Percentiles rank a stretch among this genome's conserved stretches.
Conservation (phyloP, 2,888 invertebrate species). For the Geophilus truncorum region DNA sequence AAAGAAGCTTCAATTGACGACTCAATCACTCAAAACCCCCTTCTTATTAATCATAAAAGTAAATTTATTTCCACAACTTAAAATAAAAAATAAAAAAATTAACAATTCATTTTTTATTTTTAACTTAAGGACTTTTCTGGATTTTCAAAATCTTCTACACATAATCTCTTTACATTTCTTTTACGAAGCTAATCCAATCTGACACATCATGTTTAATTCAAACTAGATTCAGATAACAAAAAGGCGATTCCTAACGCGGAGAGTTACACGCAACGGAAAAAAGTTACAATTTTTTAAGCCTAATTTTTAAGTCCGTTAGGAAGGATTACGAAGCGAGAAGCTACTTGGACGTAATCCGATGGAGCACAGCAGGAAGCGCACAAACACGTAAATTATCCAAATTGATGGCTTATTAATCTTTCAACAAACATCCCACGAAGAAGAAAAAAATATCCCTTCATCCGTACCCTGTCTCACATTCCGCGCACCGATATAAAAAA, state of each 20-base stretch:
- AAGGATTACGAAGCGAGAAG: neutral
- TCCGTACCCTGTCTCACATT: neutral
- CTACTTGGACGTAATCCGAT: neutral
- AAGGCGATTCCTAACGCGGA: neutral
- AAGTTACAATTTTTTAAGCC: neutral
- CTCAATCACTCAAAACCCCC: neutral
- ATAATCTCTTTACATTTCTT: conserved; percentile 6
- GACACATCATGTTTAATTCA: conserved; percentile 8
- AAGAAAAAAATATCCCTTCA: neutral
- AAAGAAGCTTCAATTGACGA: conserved; percentile 11
- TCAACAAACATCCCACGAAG: neutral
- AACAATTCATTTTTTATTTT: neutral
- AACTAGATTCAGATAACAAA: neutral
- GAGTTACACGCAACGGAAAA: neutral
- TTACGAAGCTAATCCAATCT: neutral
- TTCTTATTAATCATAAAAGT: neutral
- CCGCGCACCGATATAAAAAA: neutral
- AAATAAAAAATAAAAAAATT: neutral
- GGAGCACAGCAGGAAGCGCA: neutral
- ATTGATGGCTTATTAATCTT: conserved; percentile 7
- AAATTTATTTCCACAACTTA: neutral
- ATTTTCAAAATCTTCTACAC: neutral
- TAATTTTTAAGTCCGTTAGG: neutral
- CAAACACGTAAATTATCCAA: conserved; percentile 17
- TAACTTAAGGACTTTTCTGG: neutral